Evolutionary conservation across 2,113 vertebrate species (phyloP).

Genomic region (Malurus cyaneus): DNA sequence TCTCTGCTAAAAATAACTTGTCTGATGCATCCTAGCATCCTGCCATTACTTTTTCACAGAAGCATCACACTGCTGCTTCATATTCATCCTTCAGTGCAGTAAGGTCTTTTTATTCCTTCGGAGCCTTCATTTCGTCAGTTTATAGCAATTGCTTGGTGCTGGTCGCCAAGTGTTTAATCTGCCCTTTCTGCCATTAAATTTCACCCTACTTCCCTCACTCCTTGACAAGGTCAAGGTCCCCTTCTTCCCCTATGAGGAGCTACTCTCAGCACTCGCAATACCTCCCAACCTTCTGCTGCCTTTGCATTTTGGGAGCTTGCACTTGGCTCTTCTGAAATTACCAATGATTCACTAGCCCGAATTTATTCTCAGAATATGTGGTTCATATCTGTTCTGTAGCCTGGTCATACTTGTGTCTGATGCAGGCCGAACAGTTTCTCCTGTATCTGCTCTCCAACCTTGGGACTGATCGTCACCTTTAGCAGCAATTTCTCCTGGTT

Average conservation of each 20-base stretch:
- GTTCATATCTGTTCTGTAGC: background rate
- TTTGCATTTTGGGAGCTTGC: background rate
- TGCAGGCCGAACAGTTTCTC: background rate
- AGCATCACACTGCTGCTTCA: background rate
- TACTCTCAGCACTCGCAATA: background rate
- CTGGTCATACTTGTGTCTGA: background rate
- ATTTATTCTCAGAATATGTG: background rate
- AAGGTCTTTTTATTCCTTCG: background rate
- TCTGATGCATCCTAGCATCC: slow-evolving; percentile 11
- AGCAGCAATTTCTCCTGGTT: background rate
- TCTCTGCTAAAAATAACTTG: slow-evolving; percentile 61
- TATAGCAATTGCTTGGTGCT: background rate
- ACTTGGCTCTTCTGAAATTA: background rate
- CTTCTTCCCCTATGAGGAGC: background rate
- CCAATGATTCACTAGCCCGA: background rate
- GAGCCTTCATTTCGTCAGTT: background rate
- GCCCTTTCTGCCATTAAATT: background rate
- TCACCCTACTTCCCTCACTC: background rate
- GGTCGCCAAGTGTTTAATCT: background rate
- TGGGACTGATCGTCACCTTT: background rate
- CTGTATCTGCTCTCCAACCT: background rate
- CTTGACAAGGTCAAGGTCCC: background rate
- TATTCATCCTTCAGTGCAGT: background rate
- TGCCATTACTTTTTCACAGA: slow-evolving; percentile 13
- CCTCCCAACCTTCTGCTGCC: background rate